Conservation (phyloP, 2,797 vertebrate species). For the Heliangelus exortis region DNA sequence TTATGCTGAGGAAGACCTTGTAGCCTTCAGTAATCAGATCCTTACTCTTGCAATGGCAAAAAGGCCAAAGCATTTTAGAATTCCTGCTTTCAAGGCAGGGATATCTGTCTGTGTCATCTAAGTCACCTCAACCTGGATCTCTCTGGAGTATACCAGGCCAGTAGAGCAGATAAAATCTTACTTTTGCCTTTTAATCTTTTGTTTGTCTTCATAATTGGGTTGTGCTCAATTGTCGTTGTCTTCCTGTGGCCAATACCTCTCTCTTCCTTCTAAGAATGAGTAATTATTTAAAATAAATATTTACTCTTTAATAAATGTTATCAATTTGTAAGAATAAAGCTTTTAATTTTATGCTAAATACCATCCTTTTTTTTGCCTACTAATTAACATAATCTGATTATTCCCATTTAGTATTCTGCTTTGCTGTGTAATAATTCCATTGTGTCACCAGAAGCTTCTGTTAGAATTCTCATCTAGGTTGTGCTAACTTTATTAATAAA, state of each 20-base stretch:
- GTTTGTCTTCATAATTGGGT: neutral
- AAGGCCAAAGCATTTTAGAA: neutral
- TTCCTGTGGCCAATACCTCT: neutral
- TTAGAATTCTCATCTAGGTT: neutral
- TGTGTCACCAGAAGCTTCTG: neutral
- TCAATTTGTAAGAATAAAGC: neutral
- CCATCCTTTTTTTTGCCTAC: neutral
- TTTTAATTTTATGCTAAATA: neutral
- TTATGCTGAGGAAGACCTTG: neutral
- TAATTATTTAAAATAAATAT: neutral
- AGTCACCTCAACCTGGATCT: neutral
- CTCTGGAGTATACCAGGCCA: neutral
- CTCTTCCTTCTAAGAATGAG: neutral
- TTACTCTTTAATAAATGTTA: neutral
- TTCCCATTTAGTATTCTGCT: neutral
- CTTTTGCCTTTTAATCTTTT: neutral
- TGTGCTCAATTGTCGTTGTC: neutral
- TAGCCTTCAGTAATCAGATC: neutral
- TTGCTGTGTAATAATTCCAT: neutral
- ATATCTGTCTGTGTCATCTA: neutral
- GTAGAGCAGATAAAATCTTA: neutral
- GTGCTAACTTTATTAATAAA: neutral
- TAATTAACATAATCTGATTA: neutral
- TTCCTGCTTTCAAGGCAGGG: neutral
- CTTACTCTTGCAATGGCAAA: neutral